A percentile compares a stretch with the other conserved stretches of the same genome.
Evolutionary conservation across 2,888 invertebrate genomes (phyloP).

Genomic region (Aquatica leii): DNA sequence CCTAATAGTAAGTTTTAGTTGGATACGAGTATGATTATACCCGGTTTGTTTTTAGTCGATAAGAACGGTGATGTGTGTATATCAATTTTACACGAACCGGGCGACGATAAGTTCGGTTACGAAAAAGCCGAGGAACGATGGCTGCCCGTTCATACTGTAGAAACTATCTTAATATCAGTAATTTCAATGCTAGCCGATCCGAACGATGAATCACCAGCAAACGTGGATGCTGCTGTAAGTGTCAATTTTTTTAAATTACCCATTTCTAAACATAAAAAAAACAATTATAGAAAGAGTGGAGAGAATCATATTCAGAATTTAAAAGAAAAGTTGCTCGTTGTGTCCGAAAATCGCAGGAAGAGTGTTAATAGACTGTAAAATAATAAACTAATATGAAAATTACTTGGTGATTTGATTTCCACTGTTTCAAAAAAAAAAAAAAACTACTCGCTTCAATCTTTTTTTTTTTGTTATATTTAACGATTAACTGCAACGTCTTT

Average conservation of each 20-base stretch:
- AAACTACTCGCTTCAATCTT: conserved; percentile 23
- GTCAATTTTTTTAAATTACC: too few relatives aligned
- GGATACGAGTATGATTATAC: too few relatives aligned
- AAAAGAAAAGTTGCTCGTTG: conserved; percentile 97
- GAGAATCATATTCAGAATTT: conserved; percentile 96
- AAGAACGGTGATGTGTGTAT: conserved; percentile 98
- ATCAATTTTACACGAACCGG: conserved; percentile 98
- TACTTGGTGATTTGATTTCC: conserved; percentile 34
- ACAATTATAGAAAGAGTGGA: conserved; percentile 96
- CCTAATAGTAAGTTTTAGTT: conserved; percentile 86
- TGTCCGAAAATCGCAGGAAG: conserved; percentile 99
- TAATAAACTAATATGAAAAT: conserved; percentile 35
- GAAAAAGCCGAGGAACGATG: conserved; percentile 98
- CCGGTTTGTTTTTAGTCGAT: conserved; percentile 73
- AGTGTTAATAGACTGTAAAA: conserved; percentile 79
- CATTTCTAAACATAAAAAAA: conserved; percentile 15
- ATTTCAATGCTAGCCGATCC: conserved; percentile 99
- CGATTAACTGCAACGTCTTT: too few relatives aligned
- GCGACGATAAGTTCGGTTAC: conserved; percentile 98
- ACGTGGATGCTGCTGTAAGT: conserved; percentile 98
- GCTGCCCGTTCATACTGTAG: conserved; percentile 98
- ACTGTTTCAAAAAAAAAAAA: too few relatives aligned
- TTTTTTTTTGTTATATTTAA: neutral
- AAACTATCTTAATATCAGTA: conserved; percentile 98
- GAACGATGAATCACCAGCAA: conserved; percentile 98